Evolutionary conservation across 2,888 invertebrate genomes (phyloP), one percentile per base, ranked within the genome.

Genomic region (Blomia tropicalis): DNA sequence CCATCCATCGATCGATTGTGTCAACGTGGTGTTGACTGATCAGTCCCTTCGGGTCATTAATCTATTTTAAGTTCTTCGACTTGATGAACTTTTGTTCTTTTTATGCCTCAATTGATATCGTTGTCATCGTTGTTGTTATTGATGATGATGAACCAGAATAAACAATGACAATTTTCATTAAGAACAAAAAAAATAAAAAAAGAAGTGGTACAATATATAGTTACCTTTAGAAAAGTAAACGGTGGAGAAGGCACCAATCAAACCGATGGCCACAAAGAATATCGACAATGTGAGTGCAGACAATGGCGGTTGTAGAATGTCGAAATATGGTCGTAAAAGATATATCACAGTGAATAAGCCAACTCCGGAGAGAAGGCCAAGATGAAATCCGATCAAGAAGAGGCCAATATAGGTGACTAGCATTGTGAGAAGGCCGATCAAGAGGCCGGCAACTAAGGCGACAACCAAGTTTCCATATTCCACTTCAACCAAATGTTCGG

Each of bases 371-470:
- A 74, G 76, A 22, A 84, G 74, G 25, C 86, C 86, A 0, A 84
- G 81, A 72, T 85, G 84, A 70, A 86, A 81, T 36, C 86, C 86
- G 25, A 83, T 82, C 79, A 85, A 82, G 74, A 86, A 86, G 63
- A 87, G 79, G 4, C 85, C 85, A 43, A 85, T 83, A 71, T 85
- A 85, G 71, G 84, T 84, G 63, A 86, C 84, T 70, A 86, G 77
- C 83, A 84, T 84, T 14, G 85, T 85, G 71, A 86, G 83, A 64
- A 85, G 79, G 17, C 86, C 86, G 70, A 84, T 83, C 44, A 86
- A 76, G 25, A 85, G 74, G 14, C 86, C 86, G 29, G 84, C 84
- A 63, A 82, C 81, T 23, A 84, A 72, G 0, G 84, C 81, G 56
- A 84, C 83, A 64, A 82, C 84, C 78, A 75, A 67, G 63, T 73